phyloP scores from a whole-genome alignment of 2,888 invertebrate species.

The Orthosia cruda region DNA sequence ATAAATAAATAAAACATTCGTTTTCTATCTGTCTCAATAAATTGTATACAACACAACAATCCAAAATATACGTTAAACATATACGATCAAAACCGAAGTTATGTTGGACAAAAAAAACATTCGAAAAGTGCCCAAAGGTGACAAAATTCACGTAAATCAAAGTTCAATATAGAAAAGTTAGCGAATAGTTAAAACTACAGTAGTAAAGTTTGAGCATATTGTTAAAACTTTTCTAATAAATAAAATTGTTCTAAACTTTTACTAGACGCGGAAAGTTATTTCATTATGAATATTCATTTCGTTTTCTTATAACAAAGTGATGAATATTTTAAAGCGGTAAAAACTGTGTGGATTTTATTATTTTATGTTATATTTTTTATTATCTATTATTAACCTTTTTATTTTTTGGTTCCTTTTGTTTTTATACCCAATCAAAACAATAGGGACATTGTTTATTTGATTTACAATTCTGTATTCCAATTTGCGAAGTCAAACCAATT shows the following conservation, averaged over 20 bases:
- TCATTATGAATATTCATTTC: slow-evolving; percentile 65
- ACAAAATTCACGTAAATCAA: slow-evolving; percentile 62
- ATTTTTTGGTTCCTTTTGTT: neutral
- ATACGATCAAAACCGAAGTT: slow-evolving; percentile 25
- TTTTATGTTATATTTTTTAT: neutral
- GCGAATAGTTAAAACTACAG: slow-evolving; percentile 61
- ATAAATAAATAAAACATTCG: too few relatives aligned
- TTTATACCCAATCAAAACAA: neutral
- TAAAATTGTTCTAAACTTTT: slow-evolving; percentile 67
- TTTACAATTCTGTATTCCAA: neutral
- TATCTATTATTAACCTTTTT: too few relatives aligned
- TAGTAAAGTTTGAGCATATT: slow-evolving; percentile 61
- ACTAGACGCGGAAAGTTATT: slow-evolving; percentile 62
- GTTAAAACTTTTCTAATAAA: slow-evolving; percentile 70
- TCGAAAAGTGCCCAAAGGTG: slow-evolving; percentile 37
- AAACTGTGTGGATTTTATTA: neutral
- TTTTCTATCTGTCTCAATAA: slow-evolving; percentile 1
- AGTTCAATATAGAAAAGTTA: slow-evolving; percentile 59
- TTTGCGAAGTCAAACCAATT: neutral
- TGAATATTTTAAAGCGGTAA: slow-evolving; percentile 36
- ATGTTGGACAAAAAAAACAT: slow-evolving; percentile 30
- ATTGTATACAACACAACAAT: neutral
- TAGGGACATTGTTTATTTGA: neutral
- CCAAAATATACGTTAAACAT: neutral
- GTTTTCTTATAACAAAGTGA: slow-evolving; percentile 38